Conservation (phyloP, 1,140 invertebrate genomes). For the Tetranychus urticae region DNA sequence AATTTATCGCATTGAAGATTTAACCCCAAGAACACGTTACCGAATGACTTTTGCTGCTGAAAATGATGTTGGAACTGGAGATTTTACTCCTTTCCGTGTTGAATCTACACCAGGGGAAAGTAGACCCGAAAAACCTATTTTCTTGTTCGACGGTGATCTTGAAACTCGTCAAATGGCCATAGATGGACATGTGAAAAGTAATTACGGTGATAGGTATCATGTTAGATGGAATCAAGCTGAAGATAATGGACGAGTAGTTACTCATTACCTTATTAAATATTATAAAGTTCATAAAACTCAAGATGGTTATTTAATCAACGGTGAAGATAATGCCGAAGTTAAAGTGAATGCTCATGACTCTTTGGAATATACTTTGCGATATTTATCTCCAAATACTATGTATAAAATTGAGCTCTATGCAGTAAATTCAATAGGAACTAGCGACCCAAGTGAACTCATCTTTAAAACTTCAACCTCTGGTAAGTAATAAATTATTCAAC, state of each 20-base stretch:
- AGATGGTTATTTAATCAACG: background rate
- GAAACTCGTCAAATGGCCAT: background rate
- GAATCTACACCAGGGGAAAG: constrained; percentile 19
- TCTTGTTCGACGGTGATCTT: background rate
- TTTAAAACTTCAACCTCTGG: background rate
- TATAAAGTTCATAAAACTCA: background rate
- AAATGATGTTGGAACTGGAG: constrained; percentile 55
- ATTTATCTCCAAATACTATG: background rate
- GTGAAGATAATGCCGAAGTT: background rate
- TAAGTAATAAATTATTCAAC: too few relatives aligned
- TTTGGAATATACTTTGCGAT: background rate
- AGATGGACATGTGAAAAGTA: constrained; percentile 19
- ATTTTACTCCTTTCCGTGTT: constrained; percentile 30
- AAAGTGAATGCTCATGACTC: background rate
- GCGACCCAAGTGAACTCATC: background rate
- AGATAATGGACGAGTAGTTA: constrained; percentile 67
- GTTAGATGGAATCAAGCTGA: constrained; percentile 40
- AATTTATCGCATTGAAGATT: constrained; percentile 50
- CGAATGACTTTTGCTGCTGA: constrained; percentile 55
- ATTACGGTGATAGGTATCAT: constrained; percentile 48
- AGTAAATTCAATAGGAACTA: background rate
- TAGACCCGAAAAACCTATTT: constrained; percentile 13
- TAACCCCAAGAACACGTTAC: constrained; percentile 51
- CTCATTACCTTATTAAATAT: constrained; percentile 47
- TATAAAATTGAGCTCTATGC: background rate